A percentile compares a stretch with the other conserved stretches of the same genome.
Conservation (phyloP, 2,113 vertebrate genomes). For the Canis aureus region DNA sequence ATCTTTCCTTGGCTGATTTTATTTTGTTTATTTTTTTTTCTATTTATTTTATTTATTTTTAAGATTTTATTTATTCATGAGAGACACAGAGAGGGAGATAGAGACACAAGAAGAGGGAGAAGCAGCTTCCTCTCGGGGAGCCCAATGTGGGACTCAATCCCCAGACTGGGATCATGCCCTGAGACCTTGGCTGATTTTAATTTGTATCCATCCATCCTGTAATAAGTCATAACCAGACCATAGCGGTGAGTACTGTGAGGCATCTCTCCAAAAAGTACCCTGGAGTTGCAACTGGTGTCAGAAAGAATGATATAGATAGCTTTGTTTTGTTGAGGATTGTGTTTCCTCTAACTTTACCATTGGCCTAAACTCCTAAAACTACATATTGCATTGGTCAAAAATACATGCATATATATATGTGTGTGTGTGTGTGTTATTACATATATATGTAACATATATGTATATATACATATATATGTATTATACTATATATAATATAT, state of each 20-base stretch:
- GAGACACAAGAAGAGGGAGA: no score
- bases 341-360: neutral
- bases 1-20: neutral
- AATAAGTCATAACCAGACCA: neutral
- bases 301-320: neutral
- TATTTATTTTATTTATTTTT: no score
- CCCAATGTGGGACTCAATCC: no score
- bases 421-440: no score
- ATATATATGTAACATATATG: no score
- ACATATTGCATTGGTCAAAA: neutral
- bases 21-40: neutral
- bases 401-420: neutral
- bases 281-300: neutral
- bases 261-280: neutral
- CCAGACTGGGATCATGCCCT: no score
- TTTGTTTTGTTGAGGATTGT: neutral
- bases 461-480: no score
- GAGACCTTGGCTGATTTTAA: neutral
- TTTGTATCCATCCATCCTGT: neutral
- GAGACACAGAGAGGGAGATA: no score
- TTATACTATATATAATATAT: neutral
- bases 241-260: neutral
- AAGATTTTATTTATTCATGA: no score
- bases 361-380: neutral
- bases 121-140: no score